Conservation (phyloP, 2,888 invertebrate species). For the Coelinius sp. region DNA sequence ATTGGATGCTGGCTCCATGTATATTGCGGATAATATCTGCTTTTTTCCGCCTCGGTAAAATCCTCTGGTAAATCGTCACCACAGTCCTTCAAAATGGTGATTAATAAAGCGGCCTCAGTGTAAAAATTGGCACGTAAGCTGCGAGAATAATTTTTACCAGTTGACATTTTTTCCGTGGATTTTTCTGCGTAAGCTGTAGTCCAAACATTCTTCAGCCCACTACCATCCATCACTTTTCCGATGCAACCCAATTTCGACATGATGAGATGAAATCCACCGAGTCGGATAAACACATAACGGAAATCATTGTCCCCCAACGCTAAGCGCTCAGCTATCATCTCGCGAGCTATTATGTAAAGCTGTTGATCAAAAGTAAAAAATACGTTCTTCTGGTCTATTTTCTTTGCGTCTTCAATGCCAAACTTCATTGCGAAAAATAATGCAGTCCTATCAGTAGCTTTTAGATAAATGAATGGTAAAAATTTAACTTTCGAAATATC, state of each 20-base stretch:
- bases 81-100: neutral
- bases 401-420: no score
- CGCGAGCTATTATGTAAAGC: constrained; percentile 24
- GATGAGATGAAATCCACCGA: constrained; percentile 22
- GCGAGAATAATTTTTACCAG: constrained; percentile 21
- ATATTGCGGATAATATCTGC: neutral
- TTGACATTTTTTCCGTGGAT: constrained; percentile 7
- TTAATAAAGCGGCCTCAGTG: constrained; percentile 13
- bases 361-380: no score
- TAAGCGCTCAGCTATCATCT: constrained; percentile 2
- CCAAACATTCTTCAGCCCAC: constrained; percentile 7
- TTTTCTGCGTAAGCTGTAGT: neutral
- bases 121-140: constrained; percentile 8
- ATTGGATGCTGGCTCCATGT: neutral
- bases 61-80: no score
- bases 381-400: no score
- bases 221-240: constrained; percentile 20
- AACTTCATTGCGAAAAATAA: no score
- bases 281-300: constrained; percentile 1
- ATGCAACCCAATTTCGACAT: constrained; percentile 29
- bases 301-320: neutral
- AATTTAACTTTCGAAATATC: no score
- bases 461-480: no score
- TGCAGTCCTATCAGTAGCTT: no score
- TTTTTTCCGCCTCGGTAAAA: neutral